Evolutionary conservation across 2,113 vertebrate species (phyloP).

Genomic region (Dasyornis broadbenti): DNA sequence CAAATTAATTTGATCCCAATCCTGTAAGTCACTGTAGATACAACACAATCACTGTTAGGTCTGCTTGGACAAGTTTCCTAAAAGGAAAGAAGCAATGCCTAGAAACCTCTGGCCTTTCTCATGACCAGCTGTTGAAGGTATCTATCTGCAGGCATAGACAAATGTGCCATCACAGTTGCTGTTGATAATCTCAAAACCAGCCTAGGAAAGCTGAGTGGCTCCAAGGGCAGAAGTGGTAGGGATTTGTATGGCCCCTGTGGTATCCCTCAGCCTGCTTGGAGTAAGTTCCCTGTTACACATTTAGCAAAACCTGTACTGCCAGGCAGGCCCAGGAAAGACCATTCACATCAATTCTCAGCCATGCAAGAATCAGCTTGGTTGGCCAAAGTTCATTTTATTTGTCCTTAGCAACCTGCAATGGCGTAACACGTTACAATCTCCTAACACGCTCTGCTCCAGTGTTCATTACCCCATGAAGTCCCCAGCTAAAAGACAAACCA

Average conservation of each 20-base stretch:
- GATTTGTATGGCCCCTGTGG: not conserved
- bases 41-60: not conserved
- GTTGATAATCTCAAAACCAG: not conserved
- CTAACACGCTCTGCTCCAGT: not conserved
- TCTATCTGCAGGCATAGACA: not conserved
- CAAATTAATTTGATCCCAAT: no score
- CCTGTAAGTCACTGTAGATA: no score
- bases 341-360: not conserved
- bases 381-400: not conserved
- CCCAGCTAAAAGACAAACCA: fast-evolving
- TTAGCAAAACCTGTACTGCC: fast-evolving
- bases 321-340: not conserved
- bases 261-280: fast-evolving
- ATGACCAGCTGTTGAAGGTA: not conserved
- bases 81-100: not conserved
- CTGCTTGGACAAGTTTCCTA: not conserved
- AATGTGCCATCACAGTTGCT: fast-evolving
- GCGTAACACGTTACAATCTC: fast-evolving
- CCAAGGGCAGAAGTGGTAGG: not conserved
- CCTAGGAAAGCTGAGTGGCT: not conserved
- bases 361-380: fast-evolving
- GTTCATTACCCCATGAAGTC: not conserved
- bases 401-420: not conserved
- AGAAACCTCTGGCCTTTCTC: not conserved
- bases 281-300: not conserved